Evolutionary conservation across 2,888 invertebrate genomes (phyloP), one percentile per base, ranked within the genome.

Genomic region (Drosophila meridionalis): DNA sequence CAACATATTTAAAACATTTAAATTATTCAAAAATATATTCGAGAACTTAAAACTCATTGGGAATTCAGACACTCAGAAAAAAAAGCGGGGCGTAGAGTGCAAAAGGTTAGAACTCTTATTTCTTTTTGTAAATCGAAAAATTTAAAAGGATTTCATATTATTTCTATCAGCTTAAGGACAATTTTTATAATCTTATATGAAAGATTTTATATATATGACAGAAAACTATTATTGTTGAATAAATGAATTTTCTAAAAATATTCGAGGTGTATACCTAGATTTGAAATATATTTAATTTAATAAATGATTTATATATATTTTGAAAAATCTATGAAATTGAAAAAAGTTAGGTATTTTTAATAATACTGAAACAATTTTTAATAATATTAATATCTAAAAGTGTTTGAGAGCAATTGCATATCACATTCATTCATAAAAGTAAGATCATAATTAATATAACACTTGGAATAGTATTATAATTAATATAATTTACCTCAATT

Each of bases 1-100:
- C 34, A 36, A 36, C 40, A 56, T 28, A 47, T 64, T 40, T n/a
- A 40, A 50, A 42, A 50, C 26, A 14, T 32, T 30, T 11, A 59
- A 61, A 30, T 28, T 60, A 60, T 50, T 47, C 53, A 7, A 14
- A 55, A 42, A 42, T 42, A 42, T 56, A 11, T 56, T 56, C 30
- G 6, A 28, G 28, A 7, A 20, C 28, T 12, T 11, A 40, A 11
- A 48, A 60, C 9, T 40, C 20, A 64, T 58, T 38, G 12, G 9
- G 42, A 57, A 12, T 42, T n/a, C 6, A 30, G 11, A 20, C 40
- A 56, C 53, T 26, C 7, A 3, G n/a, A 30, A 20, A 28, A 32
- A 26, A 12, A 6, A 20, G 20, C 12, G 28, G 14, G 28, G 7
- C 28, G 47, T 28, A 47, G 2, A 47, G 47, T 28, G 14, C 4